Base-by-base conservation (phyloP, 1,140 invertebrate species). In the Bombus sylvicola region DNA sequence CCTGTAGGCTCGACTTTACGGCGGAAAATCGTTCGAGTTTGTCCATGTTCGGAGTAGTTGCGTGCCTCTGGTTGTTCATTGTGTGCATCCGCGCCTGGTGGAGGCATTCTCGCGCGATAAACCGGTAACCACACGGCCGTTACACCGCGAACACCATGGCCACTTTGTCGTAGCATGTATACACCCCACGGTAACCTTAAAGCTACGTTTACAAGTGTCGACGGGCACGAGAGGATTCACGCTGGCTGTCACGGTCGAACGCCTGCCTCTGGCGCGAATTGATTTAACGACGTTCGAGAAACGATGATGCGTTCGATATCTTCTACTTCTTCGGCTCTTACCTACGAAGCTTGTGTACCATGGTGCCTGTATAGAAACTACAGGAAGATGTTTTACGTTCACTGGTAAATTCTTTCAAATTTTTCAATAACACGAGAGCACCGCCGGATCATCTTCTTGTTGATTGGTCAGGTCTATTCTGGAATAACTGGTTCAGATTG, bases 131-230 rank as follows among this genome's bases (percentile, higher is more conserved):
- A 69, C 81, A 86, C 84, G 90, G 79, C 87, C 81, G 89, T 91
- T 91, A 88, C 85, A 92, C 82, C 87, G 86, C 89, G 81, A 77
- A 85, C 83, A 85, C 81, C 85, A 78, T 81, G 88, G 87, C 84
- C 89, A 90, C 91, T 91, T 92, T 92, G 88, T 92, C 88, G 47
- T 78, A 57, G n/a, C 84, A 59, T 86, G 83, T 89, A 81, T 76
- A 79, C 75, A 80, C 59, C 87, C 88, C 87, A 81, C 81, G 81
- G 64, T 59, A 87, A 86, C 87, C 86, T 88, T 89, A 89, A 89
- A 89, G 87, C 85, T 68, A 79, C 84, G 80, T 89, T 89, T 89
- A 89, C 88, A 89, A 89, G 89, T 90, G 89, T 91, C 89, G 89
- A 73, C 85, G 79, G 68, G 68, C 84, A 84, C 79, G 80, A 89